Evolutionary conservation across 2,797 vertebrate genomes (phyloP).

Genomic region (Chiloscyllium punctatum): DNA sequence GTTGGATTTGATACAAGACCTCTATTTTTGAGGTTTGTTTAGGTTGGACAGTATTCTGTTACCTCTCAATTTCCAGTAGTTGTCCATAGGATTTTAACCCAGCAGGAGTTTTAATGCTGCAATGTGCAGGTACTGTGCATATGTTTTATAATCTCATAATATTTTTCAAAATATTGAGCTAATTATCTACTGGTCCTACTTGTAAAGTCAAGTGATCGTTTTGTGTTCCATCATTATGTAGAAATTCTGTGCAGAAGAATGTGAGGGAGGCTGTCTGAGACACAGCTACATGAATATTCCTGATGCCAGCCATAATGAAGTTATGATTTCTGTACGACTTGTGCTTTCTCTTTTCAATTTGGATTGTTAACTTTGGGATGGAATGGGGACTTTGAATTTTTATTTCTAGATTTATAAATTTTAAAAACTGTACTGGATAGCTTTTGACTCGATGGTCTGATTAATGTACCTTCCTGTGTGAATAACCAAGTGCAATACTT

Average conservation of each 20-base stretch:
- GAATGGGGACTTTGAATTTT: not conserved
- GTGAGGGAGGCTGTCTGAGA: not conserved
- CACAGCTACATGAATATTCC: not conserved
- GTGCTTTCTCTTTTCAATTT: not conserved
- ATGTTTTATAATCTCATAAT: not conserved
- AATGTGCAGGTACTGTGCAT: not conserved
- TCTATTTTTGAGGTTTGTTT: not conserved
- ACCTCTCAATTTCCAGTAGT: not conserved
- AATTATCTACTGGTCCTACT: not conserved
- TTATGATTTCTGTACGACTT: not conserved
- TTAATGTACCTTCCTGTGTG: no score
- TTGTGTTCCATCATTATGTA: not conserved
- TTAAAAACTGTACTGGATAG: not conserved
- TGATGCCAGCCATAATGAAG: not conserved
- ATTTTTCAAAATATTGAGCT: not conserved
- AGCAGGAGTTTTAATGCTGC: not conserved
- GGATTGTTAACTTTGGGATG: not conserved
- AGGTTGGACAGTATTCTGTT: not conserved
- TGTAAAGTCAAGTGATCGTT: not conserved
- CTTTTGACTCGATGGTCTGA: not conserved
- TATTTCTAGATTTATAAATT: not conserved
- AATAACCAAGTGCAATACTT: not conserved
- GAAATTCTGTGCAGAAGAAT: not conserved
- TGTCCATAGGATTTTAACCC: not conserved
- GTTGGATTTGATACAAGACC: not conserved